Conservation (phyloP, 2,888 invertebrate species). For the Noctua janthe region DNA sequence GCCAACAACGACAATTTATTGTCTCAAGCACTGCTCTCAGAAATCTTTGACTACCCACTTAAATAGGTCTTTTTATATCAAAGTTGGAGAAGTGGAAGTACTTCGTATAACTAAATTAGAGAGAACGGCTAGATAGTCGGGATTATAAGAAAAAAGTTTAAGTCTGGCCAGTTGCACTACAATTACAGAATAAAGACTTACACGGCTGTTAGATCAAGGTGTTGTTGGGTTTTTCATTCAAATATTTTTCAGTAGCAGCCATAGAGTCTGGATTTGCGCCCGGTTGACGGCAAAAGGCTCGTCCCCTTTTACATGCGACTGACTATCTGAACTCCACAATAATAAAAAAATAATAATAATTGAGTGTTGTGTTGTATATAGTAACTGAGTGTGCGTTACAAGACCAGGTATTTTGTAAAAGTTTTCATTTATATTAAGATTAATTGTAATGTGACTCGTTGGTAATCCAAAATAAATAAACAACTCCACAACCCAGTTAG, state of each 20-base stretch:
- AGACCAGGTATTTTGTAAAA: no score
- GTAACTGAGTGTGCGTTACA: no score
- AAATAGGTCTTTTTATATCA: conserved; percentile 6
- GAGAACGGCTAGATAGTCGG: background rate
- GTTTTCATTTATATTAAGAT: no score
- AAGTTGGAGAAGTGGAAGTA: conserved; percentile 8
- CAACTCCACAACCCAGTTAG: no score
- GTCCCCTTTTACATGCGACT: background rate
- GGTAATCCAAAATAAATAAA: no score
- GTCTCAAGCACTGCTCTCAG: conserved; percentile 1
- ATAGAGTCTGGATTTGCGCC: background rate
- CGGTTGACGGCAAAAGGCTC: background rate
- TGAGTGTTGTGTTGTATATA: no score
- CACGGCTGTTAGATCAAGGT: background rate
- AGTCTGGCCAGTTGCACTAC: background rate
- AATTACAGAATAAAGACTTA: background rate
- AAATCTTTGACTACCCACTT: conserved; percentile 11
- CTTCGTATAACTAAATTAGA: conserved; percentile 11
- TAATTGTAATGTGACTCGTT: no score
- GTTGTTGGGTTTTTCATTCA: background rate
- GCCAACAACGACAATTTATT: conserved; percentile 6
- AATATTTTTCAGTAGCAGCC: background rate
- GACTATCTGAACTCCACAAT: no score
- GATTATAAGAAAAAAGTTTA: conserved; percentile 1
- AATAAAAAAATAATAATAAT: no score